These are phyloP conservation scores for Onychomys torridus DNA, from an alignment of 2,797 vertebrate species.

Conservation along the genomic window DNA sequence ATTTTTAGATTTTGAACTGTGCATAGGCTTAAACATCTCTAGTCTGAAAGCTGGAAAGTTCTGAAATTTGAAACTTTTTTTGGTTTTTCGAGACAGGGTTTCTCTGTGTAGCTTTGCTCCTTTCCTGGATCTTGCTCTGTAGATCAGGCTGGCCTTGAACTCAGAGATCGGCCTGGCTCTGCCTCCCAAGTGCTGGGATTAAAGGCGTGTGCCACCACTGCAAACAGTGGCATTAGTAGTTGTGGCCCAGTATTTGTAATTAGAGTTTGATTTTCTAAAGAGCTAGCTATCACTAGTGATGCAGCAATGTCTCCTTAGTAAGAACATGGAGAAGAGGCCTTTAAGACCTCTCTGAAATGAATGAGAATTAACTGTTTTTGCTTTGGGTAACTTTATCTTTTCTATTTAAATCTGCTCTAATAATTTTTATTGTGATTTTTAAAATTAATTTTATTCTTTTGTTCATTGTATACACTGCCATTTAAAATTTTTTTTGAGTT, in stretches of 20 bases:
- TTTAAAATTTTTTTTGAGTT: too few relatives aligned
- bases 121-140: too few relatives aligned
- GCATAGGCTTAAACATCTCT: neutral
- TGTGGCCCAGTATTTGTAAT: neutral
- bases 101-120: too few relatives aligned
- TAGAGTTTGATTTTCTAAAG: constrained; percentile 16
- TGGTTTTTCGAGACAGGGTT: too few relatives aligned
- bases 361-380: constrained; percentile 38
- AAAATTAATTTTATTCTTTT: constrained; percentile 37
- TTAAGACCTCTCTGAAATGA: constrained; percentile 7
- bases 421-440: constrained; percentile 23
- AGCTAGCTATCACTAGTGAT: neutral
- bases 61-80: constrained; percentile 7
- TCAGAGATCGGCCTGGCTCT: too few relatives aligned
- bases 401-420: constrained; percentile 33
- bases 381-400: neutral
- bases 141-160: too few relatives aligned
- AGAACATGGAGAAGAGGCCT: neutral
- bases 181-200: too few relatives aligned
- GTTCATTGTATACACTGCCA: neutral
- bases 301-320: neutral
- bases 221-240: neutral
- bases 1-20: neutral
- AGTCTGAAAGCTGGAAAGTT: neutral
- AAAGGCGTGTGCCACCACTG: too few relatives aligned